A percentile compares a stretch with the other conserved stretches of the same genome.
Evolutionary conservation across 2,888 invertebrate species (phyloP).

Genomic region (Reticulitermes lucifugus): DNA sequence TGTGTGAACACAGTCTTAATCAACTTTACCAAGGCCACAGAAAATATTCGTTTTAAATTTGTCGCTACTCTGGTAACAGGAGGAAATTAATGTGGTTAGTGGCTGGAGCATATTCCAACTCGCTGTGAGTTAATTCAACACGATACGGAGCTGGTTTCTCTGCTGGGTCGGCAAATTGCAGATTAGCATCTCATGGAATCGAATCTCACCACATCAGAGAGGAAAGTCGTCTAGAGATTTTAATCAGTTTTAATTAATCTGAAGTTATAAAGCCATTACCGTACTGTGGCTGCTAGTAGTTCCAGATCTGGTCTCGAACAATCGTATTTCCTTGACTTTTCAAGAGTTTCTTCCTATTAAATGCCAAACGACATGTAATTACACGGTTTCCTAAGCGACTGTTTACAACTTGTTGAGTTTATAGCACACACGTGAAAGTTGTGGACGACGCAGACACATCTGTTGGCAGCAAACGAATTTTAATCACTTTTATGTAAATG

Average conservation of each 20-base stretch:
- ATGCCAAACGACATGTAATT: neutral
- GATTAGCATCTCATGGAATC: conserved; percentile 29
- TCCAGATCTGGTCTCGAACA: neutral
- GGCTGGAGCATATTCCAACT: neutral
- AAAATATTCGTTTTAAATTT: too few species aligned
- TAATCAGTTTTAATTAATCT: conserved; percentile 34
- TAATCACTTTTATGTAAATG: too few species aligned
- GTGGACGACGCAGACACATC: too few species aligned
- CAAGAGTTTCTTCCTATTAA: conserved; percentile 15
- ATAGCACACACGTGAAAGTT: too few species aligned
- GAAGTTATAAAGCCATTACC: neutral
- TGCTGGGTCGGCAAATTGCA: conserved; percentile 20
- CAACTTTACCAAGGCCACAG: too few species aligned
- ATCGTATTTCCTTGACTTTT: neutral
- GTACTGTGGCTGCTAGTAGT: neutral
- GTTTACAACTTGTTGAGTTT: too few species aligned
- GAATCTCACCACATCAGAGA: neutral
- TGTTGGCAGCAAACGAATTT: too few species aligned
- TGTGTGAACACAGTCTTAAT: too few species aligned
- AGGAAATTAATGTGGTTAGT: too few species aligned
- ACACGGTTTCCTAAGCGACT: too few species aligned
- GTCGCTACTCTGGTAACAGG: too few species aligned
- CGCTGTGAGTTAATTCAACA: neutral
- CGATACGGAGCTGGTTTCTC: neutral
- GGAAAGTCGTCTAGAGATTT: conserved; percentile 25